These are phyloP conservation scores for Shinisaurus crocodilurus DNA, from an alignment of 2,113 vertebrate genomes.

Conservation along the genomic window DNA sequence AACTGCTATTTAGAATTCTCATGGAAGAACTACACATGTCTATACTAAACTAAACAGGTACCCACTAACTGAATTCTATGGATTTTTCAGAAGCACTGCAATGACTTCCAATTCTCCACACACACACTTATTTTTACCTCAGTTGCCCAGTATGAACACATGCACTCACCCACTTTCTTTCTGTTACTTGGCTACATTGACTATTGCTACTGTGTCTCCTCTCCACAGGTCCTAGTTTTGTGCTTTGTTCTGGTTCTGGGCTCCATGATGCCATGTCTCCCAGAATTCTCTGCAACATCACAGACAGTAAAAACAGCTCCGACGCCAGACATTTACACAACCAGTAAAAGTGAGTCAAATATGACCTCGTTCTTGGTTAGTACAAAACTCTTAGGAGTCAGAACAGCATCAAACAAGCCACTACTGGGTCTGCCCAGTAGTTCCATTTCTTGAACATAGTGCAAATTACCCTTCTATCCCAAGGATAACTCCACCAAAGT, in stretches of 20 bases:
- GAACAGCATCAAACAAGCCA: background rate
- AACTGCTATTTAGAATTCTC: background rate
- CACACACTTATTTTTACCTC: background rate
- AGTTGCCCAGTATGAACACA: background rate
- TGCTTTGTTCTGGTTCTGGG: conserved; percentile 97
- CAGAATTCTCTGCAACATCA: conserved; percentile 88
- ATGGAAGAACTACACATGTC: background rate
- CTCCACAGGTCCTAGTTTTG: conserved; percentile 89
- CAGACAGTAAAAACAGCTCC: conserved; percentile 87
- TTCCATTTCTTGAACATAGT: background rate
- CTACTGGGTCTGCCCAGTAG: background rate
- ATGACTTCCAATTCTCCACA: background rate
- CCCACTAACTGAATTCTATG: background rate
- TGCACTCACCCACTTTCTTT: background rate
- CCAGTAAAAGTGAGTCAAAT: conserved; percentile 89
- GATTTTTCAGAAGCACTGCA: background rate
- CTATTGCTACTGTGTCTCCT: conserved; percentile 29
- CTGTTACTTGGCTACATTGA: conserved; percentile 17
- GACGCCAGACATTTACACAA: conserved; percentile 87
- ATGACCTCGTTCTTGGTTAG: background rate
- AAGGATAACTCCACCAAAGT: background rate
- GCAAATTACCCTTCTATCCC: background rate
- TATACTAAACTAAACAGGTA: background rate
- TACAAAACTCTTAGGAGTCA: background rate
- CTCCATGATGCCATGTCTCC: conserved; percentile 92